Base-by-base conservation (phyloP, 2,113 vertebrate genomes). In the Eublepharis macularius region DNA sequence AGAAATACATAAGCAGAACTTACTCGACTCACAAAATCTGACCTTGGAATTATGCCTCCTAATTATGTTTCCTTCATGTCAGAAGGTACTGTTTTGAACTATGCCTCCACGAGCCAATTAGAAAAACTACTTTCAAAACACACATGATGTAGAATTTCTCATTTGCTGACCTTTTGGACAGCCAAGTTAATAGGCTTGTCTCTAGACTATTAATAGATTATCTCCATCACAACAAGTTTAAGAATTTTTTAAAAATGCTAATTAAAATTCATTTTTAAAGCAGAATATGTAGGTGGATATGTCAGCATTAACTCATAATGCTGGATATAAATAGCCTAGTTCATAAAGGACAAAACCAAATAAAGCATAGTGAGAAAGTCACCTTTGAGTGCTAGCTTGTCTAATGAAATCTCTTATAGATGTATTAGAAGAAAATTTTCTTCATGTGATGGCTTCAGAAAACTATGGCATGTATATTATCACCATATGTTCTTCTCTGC, bases 61-160 rank as follows among this genome's bases (percentile, higher is more conserved):
- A 93, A 86, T 90, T 89, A 80, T 2, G 0, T n/a, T 57, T 66
- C 51, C 92, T 92, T 91, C 86, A 81, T 93, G 83, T 57, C 41
- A 81, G 84, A 89, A 83, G 70, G 41, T 49, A 16, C 13, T 81
- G 14, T 49, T 93, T 88, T 92, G 84, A 94, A 89, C 79, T 75
- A 45, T 89, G 77, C n/a, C 68, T 90, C 12, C 21, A 57, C 73
- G 47, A 76, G 49, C 69, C 90, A 92, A 87, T 94, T 92, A 93
- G 24, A 83, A 41, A 90, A 92, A 87, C 88, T 81, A 91, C 41
- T 86, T 88, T 89, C 82, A 89, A 92, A 94, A 81, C 60, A 86
- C 19, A 54, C 1, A 82, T 29, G 78, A 86, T 69, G 54, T 36
- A 83, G 57, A 26, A 76, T 65, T 80, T 90, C 43, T 86, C 78